Conservation (phyloP, 2,888 invertebrate species). For the Coenonympha glycerion region DNA sequence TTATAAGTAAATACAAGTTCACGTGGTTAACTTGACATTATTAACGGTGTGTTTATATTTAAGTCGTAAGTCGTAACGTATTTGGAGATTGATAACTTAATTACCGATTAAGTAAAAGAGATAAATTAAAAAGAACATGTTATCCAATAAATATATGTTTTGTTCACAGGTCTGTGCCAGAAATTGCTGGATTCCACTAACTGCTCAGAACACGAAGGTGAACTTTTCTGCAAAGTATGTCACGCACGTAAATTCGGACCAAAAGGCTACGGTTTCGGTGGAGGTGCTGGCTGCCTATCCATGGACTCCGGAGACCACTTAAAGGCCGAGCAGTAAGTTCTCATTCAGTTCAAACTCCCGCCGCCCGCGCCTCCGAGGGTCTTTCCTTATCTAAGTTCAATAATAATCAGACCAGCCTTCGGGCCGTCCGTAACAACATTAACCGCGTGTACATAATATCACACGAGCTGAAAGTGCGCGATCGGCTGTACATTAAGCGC, state of each 20-base stretch:
- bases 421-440: constrained; percentile 74
- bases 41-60: no score
- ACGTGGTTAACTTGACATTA: no score
- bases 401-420: constrained; percentile 60
- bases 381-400: constrained; percentile 76
- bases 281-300: constrained; percentile 97
- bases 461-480: constrained; percentile 70
- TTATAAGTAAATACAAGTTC: no score
- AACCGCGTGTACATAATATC: constrained; percentile 75
- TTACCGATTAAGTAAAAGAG: no score
- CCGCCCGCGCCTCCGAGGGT: constrained; percentile 75
- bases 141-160: neutral
- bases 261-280: constrained; percentile 98
- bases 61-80: no score
- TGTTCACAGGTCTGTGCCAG: constrained; percentile 89
- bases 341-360: constrained; percentile 57
- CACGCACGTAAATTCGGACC: constrained; percentile 99
- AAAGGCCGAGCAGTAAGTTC: constrained; percentile 85
- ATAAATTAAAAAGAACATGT: no score
- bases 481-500: constrained; percentile 74
- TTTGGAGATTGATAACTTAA: no score
- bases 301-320: constrained; percentile 97
- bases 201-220: constrained; percentile 97
- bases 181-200: constrained; percentile 99
- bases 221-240: constrained; percentile 97